Conservation (phyloP, 2,113 vertebrate species). For the Platycercus adscitus region DNA sequence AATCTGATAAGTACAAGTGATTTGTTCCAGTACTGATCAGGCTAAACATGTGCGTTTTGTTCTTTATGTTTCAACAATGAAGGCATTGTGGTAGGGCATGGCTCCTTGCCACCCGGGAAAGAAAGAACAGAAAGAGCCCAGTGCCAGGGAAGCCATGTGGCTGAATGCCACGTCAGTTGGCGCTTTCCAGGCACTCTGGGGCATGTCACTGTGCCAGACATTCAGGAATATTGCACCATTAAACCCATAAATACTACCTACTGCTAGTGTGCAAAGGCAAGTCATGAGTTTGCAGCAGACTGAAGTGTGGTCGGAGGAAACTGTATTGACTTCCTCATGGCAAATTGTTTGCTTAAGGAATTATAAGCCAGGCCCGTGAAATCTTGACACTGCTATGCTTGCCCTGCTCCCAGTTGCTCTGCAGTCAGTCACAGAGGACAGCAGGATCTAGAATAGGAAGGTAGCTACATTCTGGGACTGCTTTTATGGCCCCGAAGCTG, state of each 20-base stretch:
- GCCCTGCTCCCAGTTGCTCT: neutral
- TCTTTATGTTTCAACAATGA: slow-evolving; percentile 5
- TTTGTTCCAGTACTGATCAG: slow-evolving; percentile 4
- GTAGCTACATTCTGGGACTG: neutral
- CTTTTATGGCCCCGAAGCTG: neutral
- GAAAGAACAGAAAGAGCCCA: neutral
- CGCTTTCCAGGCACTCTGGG: neutral
- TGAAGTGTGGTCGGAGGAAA: neutral
- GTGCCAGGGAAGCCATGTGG: fast-evolving
- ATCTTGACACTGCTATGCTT: neutral
- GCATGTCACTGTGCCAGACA: neutral
- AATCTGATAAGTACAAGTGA: neutral
- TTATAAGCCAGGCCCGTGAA: neutral
- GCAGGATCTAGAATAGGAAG: neutral
- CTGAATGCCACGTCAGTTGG: fast-evolving
- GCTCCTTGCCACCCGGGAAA: slow-evolving; percentile 16
- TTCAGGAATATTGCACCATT: neutral
- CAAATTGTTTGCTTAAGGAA: neutral
- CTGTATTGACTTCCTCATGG: neutral
- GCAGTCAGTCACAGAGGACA: neutral
- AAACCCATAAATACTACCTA: neutral
- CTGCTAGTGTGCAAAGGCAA: neutral
- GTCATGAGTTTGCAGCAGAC: neutral
- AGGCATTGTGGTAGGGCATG: neutral
- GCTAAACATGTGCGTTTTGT: neutral